Base-by-base conservation (phyloP, 2,888 invertebrate genomes). In the Caenorhabditis japonica region DNA sequence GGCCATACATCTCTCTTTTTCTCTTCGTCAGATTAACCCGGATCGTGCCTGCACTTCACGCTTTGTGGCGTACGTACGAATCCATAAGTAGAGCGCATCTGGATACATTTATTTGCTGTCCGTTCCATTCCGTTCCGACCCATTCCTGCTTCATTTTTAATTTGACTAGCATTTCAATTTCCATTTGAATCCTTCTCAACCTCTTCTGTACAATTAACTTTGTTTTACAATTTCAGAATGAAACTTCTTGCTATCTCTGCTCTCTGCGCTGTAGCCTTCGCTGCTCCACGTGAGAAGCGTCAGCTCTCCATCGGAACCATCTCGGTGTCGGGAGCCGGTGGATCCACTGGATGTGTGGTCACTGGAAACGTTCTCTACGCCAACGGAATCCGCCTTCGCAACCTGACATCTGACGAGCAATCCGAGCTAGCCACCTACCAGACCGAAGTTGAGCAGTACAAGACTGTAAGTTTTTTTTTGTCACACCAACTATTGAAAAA, bases 271-370 rank as follows among this genome's bases (percentile, higher is more conserved):
- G 41, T 73, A 34, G 78, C 79, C 36, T 7, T 58, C 30, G 76
- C 76, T 30, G 73, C 75, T 56, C 80, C 81, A 23, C 70, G 79
- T 10, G 72, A 77, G n/a, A 85, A 85, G 71, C 77, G 85, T 21
- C 82, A 81, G 51, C 56, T 79, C 15, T 59, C 79, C 30, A 68
- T 81, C 58, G 80, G 83, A n/a, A 80, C 80, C 17, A 83, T 85
- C 69, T 78, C 82, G 49, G 75, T 82, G 17, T 64, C 83, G 17
- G 77, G 83, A 30, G 78, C 83, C 34, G 85, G 85, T 4, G 85
- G 85, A 55, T 61, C 76, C 23, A 77, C 83, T 43, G 85, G 85
- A 52, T 85, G 85, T 61, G 85, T 85, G n/a, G 85, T 85, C 34
- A 85, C 85, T 52, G 81, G 80, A 58, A 82, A 83, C 62, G 75